A percentile compares a stretch with the other conserved stretches of the same genome.
phyloP scores from a whole-genome alignment of 2,797 vertebrate species.

The Urosaurus nigricauda region DNA sequence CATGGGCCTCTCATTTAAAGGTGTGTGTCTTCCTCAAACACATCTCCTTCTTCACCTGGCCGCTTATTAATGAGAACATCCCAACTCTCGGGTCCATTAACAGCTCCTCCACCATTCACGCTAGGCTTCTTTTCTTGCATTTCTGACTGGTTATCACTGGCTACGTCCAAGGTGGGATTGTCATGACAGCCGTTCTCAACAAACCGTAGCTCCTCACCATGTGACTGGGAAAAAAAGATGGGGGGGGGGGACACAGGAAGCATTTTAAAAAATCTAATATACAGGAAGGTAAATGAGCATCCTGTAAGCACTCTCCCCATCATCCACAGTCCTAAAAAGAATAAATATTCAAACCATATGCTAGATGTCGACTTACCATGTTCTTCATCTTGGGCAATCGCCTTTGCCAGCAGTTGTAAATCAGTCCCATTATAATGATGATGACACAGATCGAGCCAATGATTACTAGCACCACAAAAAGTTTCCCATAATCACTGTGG shows the following conservation, averaged over 20 bases:
- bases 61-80: conserved; percentile 91
- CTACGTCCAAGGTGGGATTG: conserved; percentile 96
- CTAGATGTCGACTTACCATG: conserved; percentile 78
- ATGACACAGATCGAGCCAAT: conserved; percentile 95
- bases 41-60: conserved; percentile 88
- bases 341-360: not conserved
- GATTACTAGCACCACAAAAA: conserved; percentile 95
- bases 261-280: not conserved
- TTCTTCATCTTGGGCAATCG: conserved; percentile 92
- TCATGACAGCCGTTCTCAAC: conserved; percentile 98
- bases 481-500: conserved; percentile 94
- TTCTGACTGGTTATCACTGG: conserved; percentile 91
- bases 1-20: conserved; percentile 81
- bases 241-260: not conserved
- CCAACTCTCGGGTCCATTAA: conserved; percentile 85
- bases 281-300: rapidly evolving
- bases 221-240: conserved; percentile 77
- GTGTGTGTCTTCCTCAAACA: conserved; percentile 95
- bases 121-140: conserved; percentile 94
- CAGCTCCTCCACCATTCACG: conserved; percentile 86
- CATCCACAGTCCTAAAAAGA: not conserved
- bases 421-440: conserved; percentile 93
- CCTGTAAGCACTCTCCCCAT: not conserved
- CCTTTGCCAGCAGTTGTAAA: conserved; percentile 98
- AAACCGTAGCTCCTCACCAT: conserved; percentile 93